Conservation (phyloP, 1,140 invertebrate species). For the Delia radicum region DNA sequence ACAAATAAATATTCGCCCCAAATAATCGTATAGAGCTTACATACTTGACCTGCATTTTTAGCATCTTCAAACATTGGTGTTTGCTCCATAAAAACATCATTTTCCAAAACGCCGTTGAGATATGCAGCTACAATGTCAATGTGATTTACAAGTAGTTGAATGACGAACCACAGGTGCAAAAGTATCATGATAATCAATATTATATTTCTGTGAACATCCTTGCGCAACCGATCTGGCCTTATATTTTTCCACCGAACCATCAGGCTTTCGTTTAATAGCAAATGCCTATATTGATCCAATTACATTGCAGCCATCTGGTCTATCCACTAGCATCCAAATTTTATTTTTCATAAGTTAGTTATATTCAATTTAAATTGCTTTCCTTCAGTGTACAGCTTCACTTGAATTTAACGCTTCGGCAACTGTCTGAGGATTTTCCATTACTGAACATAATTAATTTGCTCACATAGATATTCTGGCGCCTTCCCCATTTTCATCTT, state of each 20-base stretch:
- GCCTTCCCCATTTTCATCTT: no score
- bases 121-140: conserved; percentile 56
- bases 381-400: background rate
- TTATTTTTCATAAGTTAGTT: conserved; percentile 21
- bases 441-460: no score
- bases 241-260: conserved; percentile 35
- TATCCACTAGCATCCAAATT: conserved; percentile 33
- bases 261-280: conserved; percentile 40
- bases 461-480: no score
- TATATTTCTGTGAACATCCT: conserved; percentile 12
- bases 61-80: conserved; percentile 44
- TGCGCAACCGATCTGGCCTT: conserved; percentile 48
- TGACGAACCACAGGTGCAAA: conserved; percentile 18
- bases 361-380: conserved; percentile 5
- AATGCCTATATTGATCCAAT: conserved; percentile 49
- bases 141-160: conserved; percentile 40
- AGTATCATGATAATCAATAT: conserved; percentile 25
- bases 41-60: no score
- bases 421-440: background rate
- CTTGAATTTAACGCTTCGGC: background rate
- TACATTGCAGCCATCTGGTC: conserved; percentile 28
- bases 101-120: conserved; percentile 54
- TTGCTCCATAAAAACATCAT: conserved; percentile 55
- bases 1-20: no score
- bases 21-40: no score